Evolutionary conservation across 2,113 vertebrate species (phyloP).

Genomic region (Trogon surrucura): DNA sequence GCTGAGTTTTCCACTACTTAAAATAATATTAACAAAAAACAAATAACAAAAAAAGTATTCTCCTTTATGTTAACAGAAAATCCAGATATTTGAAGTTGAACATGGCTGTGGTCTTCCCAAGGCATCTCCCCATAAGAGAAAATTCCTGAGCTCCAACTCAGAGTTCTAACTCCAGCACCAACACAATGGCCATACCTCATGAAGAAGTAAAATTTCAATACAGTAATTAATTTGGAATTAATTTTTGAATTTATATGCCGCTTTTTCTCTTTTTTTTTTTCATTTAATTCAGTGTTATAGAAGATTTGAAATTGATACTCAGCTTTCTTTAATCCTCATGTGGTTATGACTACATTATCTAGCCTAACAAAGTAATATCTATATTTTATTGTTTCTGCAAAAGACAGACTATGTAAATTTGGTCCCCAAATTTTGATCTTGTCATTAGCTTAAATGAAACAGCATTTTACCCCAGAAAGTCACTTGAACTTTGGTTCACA

Average conservation of each 20-base stretch:
- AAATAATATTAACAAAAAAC: not conserved
- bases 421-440: not conserved
- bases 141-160: not conserved
- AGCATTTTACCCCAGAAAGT: not conserved
- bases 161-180: not conserved
- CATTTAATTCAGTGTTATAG: not conserved
- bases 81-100: not conserved
- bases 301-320: not conserved
- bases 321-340: not conserved
- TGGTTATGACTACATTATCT: not conserved
- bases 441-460: not conserved
- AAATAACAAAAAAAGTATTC: not conserved
- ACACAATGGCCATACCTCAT: fast-evolving
- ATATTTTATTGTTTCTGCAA: not conserved
- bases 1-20: not conserved
- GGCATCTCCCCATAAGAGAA: not conserved
- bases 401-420: not conserved
- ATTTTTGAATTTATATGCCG: fast-evolving
- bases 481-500: not conserved
- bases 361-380: not conserved
- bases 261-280: not conserved
- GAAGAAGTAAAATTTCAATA: not conserved
- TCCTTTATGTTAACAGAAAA: not conserved
- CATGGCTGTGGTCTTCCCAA: not conserved
- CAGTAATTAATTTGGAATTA: not conserved